Evolutionary conservation across 2,113 vertebrate species (phyloP), one percentile per base, ranked within the genome.

Genomic region (Rhinogobius similis): DNA sequence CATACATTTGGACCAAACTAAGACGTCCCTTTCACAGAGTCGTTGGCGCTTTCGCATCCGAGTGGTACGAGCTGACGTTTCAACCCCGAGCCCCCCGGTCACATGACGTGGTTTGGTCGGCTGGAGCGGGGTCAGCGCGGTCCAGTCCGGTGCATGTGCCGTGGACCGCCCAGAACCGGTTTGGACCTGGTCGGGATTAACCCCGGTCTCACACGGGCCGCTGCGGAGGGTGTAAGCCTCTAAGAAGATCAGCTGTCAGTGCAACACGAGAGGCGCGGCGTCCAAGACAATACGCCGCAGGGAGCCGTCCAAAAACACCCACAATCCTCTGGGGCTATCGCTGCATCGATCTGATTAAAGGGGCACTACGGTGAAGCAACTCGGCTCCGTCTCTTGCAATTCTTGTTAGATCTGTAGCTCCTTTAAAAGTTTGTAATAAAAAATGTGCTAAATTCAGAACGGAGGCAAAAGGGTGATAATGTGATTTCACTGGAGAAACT

Each of bases 161-260:
- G 55, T 9, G 13, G 55, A 20, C 26, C 26, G 26, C 1, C 26
- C 55, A 16, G 55, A 27, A 58, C 26, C 26, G 26, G 55, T 58
- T 58, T 58, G 55, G 26, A 29, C 55, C 55, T 58, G 55, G 24
- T 26, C 14, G 5, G 26, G 55, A 58, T 58, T 58, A 58, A 27
- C 26, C 55, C 26, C 4, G 55, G 55, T 29, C 14, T 18, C 26
- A 27, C 26, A 9, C 53, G 4, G 53, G 53, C 23, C 4, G 24
- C 23, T 26, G 53, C 14, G 6, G 26, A 18, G 14, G 7, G 10
- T 36, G 11, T 58, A 58, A 58, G 55, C 55, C 26, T 5, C 9
- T 58, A 58, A 58, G 55, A 58, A 58, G 55, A 58, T 58, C 55
- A 58, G 9, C 55, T 58, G 26, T 58, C 55, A 58, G 24, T 29